These are phyloP conservation scores for Cremastinae sp. DNA, from an alignment of 2,888 invertebrate species.

Conservation along the genomic window DNA sequence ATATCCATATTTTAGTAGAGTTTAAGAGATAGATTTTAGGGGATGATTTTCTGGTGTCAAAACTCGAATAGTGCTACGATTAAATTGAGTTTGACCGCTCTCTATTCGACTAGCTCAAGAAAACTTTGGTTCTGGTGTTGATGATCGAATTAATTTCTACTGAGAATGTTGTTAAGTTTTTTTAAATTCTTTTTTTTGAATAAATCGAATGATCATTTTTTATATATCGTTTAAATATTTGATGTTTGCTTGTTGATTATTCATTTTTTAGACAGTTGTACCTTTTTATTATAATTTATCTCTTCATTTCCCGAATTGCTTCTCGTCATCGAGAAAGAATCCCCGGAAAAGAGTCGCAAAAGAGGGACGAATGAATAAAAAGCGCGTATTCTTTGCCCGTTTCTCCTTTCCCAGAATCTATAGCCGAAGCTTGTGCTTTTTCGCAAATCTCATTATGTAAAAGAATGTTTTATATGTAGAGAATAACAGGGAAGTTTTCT, in stretches of 20 bases:
- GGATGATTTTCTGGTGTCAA: too few species aligned
- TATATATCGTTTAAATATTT: too few species aligned
- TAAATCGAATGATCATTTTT: too few species aligned
- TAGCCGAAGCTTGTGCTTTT: conserved; percentile 25
- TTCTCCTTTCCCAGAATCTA: neutral
- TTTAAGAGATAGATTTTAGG: too few species aligned
- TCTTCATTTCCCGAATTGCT: neutral
- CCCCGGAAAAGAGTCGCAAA: neutral
- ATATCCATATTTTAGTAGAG: too few species aligned
- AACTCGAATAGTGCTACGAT: too few species aligned
- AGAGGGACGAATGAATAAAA: conserved; percentile 21
- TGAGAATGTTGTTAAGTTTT: too few species aligned
- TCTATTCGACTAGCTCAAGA: too few species aligned
- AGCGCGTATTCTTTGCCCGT: conserved; percentile 16
- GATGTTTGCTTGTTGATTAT: conserved; percentile 1
- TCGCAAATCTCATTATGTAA: conserved; percentile 56
- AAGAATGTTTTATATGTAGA: conserved; percentile 51
- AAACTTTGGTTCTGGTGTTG: too few species aligned
- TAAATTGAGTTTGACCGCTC: too few species aligned
- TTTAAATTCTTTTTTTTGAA: too few species aligned
- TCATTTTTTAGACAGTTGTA: conserved; percentile 9
- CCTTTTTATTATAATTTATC: conserved; percentile 21
- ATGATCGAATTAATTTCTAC: too few species aligned
- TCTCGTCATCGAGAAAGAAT: conserved; percentile 4
- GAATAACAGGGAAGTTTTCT: conserved; percentile 39